Evolutionary conservation across 1,140 invertebrate genomes (phyloP).

Genomic region (Zaprionus africanus): DNA sequence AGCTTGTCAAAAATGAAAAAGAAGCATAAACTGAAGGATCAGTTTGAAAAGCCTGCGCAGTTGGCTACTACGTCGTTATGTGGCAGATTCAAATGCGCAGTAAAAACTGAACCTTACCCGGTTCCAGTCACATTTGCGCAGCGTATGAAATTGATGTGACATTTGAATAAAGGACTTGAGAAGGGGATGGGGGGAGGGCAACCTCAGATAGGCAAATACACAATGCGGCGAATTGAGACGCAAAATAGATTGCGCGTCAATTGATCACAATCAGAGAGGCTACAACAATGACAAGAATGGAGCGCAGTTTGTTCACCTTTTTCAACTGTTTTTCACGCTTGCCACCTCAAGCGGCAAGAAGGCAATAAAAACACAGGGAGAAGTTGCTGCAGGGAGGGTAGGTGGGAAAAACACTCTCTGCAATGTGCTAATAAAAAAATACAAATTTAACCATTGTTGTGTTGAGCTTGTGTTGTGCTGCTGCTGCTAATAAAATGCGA

Average conservation of each 20-base stretch:
- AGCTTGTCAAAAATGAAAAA: neutral
- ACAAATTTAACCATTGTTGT: slow-evolving; percentile 76
- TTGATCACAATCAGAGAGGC: slow-evolving; percentile 46
- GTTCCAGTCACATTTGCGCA: slow-evolving; percentile 23
- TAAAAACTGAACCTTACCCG: neutral
- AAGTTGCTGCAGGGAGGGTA: neutral
- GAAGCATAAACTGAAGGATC: neutral
- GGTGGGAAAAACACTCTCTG: slow-evolving; percentile 54
- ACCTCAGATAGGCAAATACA: slow-evolving; percentile 61
- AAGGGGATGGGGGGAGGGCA: slow-evolving; percentile 5
- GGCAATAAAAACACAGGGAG: slow-evolving; percentile 14
- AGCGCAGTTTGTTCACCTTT: slow-evolving; percentile 74
- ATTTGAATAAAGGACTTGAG: slow-evolving; percentile 67
- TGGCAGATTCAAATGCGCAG: slow-evolving; percentile 57
- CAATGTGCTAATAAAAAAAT: slow-evolving; percentile 48
- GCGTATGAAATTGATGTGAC: slow-evolving; percentile 59
- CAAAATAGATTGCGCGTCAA: slow-evolving; percentile 50
- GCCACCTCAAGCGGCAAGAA: slow-evolving; percentile 61
- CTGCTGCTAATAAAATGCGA: slow-evolving; percentile 69
- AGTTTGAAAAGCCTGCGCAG: slow-evolving; percentile 59
- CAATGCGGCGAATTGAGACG: slow-evolving; percentile 50
- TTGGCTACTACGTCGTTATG: slow-evolving; percentile 58
- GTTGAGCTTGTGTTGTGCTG: slow-evolving; percentile 24
- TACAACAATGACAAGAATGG: slow-evolving; percentile 21
- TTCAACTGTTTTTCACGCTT: slow-evolving; percentile 3